These are phyloP conservation scores for Syrphus vitripennis DNA, from an alignment of 2,888 invertebrate genomes.

Conservation along the genomic window DNA sequence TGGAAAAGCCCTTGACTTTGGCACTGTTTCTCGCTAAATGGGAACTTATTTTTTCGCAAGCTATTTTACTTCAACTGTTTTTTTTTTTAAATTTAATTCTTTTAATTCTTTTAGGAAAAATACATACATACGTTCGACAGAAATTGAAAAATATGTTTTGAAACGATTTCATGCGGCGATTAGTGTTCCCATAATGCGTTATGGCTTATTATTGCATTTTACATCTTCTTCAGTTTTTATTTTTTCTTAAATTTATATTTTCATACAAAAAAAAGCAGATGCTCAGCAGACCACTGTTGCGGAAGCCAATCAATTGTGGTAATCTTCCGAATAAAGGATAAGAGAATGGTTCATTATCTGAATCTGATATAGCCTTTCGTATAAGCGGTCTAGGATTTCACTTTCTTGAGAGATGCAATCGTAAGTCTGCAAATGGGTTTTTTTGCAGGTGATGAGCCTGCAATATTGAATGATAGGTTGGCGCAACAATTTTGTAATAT, in stretches of 20 bases:
- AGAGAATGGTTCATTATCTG: constrained; percentile 58
- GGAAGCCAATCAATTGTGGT: constrained; percentile 66
- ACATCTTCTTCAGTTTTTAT: not conserved
- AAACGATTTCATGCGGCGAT: constrained; percentile 44
- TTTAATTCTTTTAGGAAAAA: constrained; percentile 26
- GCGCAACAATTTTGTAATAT: constrained; percentile 62
- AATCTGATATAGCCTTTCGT: constrained; percentile 38
- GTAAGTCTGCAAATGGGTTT: constrained; percentile 12
- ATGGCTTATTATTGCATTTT: constrained; percentile 22
- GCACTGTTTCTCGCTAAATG: constrained; percentile 49
- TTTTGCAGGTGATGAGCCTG: constrained; percentile 56
- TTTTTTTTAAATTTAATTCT: constrained; percentile 4
- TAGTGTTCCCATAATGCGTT: constrained; percentile 58
- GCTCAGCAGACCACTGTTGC: constrained; percentile 56
- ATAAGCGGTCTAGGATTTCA: constrained; percentile 53
- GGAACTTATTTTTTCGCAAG: constrained; percentile 36
- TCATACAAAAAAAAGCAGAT: constrained; percentile 61
- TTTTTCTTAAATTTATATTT: not conserved
- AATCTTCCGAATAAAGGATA: constrained; percentile 57
- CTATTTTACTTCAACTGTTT: not conserved
- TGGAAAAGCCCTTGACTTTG: constrained; percentile 66
- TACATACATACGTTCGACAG: constrained; percentile 5
- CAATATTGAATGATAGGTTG: constrained; percentile 45
- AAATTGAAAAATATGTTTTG: not conserved
- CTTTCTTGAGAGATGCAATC: constrained; percentile 47